A percentile compares a stretch with the other conserved stretches of the same genome.
phyloP scores from a whole-genome alignment of 2,797 vertebrate species.

The Philypnodon macrostomus region DNA sequence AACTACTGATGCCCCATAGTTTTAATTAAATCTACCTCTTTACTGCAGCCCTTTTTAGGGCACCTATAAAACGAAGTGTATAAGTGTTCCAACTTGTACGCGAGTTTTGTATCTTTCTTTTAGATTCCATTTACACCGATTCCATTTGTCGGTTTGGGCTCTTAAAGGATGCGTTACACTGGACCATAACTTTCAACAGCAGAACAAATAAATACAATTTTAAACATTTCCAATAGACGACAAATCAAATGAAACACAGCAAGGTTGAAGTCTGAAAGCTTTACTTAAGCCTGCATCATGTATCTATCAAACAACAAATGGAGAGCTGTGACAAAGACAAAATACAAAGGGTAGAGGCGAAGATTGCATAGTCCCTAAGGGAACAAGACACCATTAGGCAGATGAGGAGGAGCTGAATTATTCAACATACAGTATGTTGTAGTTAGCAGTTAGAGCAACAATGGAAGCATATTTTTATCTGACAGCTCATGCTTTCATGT shows the following conservation, averaged over 20 bases:
- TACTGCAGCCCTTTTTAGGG: background rate
- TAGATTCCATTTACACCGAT: background rate
- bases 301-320: constrained; percentile 17
- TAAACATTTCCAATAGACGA: background rate
- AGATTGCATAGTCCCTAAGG: constrained; percentile 37
- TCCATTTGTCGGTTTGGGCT: background rate
- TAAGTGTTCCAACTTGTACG: background rate
- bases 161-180: background rate
- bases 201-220: background rate
- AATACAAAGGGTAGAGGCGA: constrained; percentile 38
- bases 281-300: constrained; percentile 10
- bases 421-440: constrained; percentile 61
- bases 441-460: constrained; percentile 45
- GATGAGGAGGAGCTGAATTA: constrained; percentile 61
- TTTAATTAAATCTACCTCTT: background rate
- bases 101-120: background rate
- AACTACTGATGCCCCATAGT: background rate
- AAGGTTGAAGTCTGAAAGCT: constrained; percentile 6
- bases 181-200: constrained; percentile 1
- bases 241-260: background rate
- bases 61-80: background rate
- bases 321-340: constrained; percentile 19
- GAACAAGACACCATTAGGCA: constrained; percentile 51
- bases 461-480: constrained; percentile 21
- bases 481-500: constrained; percentile 9